Evolutionary conservation across 2,797 vertebrate genomes (phyloP).

Genomic region (Enteromius thamalakanensis): DNA sequence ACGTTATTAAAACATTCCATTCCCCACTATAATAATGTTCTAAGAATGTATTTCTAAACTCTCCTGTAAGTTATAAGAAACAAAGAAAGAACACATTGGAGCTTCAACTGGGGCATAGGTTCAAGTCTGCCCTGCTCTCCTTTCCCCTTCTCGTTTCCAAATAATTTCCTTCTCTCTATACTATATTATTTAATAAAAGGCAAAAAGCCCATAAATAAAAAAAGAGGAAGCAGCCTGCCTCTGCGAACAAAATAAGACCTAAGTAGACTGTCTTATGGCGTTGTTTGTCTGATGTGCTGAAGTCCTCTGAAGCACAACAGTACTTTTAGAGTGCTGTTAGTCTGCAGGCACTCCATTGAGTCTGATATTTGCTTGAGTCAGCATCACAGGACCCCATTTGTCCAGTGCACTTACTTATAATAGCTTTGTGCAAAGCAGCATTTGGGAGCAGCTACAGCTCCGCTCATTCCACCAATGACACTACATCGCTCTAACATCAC

Average conservation of each 20-base stretch:
- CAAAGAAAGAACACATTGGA: not conserved
- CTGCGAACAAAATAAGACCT: slow-evolving; percentile 29
- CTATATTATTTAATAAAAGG: slow-evolving; percentile 36
- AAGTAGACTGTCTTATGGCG: slow-evolving; percentile 13
- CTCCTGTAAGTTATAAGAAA: not conserved
- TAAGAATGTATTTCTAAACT: too few species aligned
- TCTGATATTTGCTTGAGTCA: slow-evolving; percentile 60
- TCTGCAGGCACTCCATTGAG: slow-evolving; percentile 39
- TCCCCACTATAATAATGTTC: too few species aligned
- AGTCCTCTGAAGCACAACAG: slow-evolving; percentile 41
- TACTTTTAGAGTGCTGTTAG: slow-evolving; percentile 50
- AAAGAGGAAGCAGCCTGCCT: slow-evolving; percentile 11
- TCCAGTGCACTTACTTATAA: slow-evolving; percentile 55
- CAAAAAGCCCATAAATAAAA: slow-evolving; percentile 45
- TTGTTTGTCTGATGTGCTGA: slow-evolving; percentile 44
- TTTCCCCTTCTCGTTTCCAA: not conserved
- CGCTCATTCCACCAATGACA: slow-evolving; percentile 39
- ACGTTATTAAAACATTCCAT: too few species aligned
- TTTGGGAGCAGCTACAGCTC: slow-evolving; percentile 28
- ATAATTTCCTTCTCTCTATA: not conserved
- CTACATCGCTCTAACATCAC: slow-evolving; percentile 32
- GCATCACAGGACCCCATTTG: slow-evolving; percentile 51
- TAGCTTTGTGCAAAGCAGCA: slow-evolving; percentile 52
- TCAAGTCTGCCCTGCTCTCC: slow-evolving; percentile 11
- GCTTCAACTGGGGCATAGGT: not conserved